Evolutionary conservation across 2,113 vertebrate species (phyloP).

Genomic region (Nematolebias whitei): DNA sequence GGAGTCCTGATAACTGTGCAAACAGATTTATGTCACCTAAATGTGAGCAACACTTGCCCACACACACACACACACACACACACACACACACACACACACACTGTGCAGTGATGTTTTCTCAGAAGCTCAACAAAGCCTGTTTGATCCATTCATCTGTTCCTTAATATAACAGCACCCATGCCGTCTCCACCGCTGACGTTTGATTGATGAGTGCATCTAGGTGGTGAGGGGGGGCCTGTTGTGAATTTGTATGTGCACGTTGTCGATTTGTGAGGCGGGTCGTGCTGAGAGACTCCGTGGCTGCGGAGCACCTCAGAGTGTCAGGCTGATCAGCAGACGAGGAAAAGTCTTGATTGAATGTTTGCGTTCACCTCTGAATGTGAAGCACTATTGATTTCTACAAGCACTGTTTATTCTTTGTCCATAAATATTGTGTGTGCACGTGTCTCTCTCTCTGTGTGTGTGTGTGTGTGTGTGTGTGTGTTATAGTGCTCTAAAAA

Average conservation of each 20-base stretch:
- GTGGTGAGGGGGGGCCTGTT: neutral
- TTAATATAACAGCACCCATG: constrained; percentile 13
- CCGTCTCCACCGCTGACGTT: constrained; percentile 18
- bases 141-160: constrained; percentile 23
- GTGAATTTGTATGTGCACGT: neutral
- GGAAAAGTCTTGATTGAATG: constrained; percentile 42
- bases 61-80: neutral
- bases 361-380: constrained; percentile 25
- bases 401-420: constrained; percentile 19
- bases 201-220: constrained; percentile 35
- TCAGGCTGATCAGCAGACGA: constrained; percentile 20
- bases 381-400: constrained; percentile 50
- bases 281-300: neutral
- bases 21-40: constrained; percentile 3
- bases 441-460: constrained; percentile 12
- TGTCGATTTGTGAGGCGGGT: constrained; percentile 8
- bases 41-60: neutral
- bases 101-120: neutral
- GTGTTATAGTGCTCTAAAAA: constrained; percentile 7
- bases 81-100: neutral
- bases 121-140: constrained; percentile 12
- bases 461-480: constrained; percentile 16
- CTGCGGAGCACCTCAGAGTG: constrained; percentile 18
- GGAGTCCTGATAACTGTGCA: neutral
- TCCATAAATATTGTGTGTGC: constrained; percentile 37